Evolutionary conservation across 2,888 invertebrate species (phyloP), one percentile per base, ranked within the genome.

Genomic region (Hemicrepidius hirtus): DNA sequence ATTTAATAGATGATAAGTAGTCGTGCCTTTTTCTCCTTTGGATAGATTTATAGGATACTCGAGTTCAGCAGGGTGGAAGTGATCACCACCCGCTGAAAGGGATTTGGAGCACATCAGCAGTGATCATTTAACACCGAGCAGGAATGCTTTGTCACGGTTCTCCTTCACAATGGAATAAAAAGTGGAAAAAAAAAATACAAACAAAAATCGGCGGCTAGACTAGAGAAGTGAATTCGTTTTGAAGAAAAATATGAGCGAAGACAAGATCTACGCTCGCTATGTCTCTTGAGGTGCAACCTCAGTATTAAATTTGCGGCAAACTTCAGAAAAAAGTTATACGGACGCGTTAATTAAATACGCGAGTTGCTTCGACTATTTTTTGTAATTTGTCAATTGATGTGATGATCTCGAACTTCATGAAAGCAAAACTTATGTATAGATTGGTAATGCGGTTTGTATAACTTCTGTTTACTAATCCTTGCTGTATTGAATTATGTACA

Each of bases 1-100:
- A 81, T 82, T 82, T 82, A 82, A 81, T 82, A 80, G 79, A 80
- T 80, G 81, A 80, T 82, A 83, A 82, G 82, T 82, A 81, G 81
- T 81, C 82, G 83, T 82, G 82, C 82, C 80, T 79, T 82, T 82
- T 82, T 80, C 81, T 81, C 78, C 80, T 80, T 78, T 77, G 80
- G 80, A 82, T 82, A 83, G 81, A 83, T 83, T 83, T 83, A 82
- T 82, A 76, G 80, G 80, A 78, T 80, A 81, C 81, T 80, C 80
- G 78, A 76, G 80, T 82, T 82, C 82, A 81, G 81, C 80, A 80
- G 80, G 78, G 78, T 80, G 82, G 82, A 83, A 83, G 81, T 80
- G 82, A 82, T 81, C 81, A 79, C 80, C 82, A 78, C 79, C 78
- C 78, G 76, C 77, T 78, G 76, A 76, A 68, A 76, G 78, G 81